phyloP scores from a whole-genome alignment of 2,797 vertebrate species.

The Salarias fasciatus region DNA sequence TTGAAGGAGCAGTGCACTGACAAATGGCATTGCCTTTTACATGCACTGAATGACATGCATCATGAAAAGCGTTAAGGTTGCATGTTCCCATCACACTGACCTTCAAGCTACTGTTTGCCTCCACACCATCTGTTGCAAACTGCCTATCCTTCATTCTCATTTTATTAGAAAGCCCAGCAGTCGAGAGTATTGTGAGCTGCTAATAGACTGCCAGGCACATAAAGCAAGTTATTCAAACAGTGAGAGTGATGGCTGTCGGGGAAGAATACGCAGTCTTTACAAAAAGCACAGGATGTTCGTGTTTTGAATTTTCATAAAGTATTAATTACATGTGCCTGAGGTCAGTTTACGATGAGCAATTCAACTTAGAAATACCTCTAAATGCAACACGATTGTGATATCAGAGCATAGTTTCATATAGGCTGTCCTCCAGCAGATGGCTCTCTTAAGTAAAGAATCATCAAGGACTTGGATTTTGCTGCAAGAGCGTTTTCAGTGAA shows the following conservation, averaged over 20 bases:
- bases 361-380: neutral
- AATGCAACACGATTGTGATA: neutral
- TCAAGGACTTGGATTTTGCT: neutral
- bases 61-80: conserved; percentile 33
- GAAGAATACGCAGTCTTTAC: conserved; percentile 22
- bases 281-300: conserved; percentile 6
- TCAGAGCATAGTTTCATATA: conserved; percentile 18
- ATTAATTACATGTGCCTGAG: neutral
- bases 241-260: conserved; percentile 36
- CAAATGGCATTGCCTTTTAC: conserved; percentile 38
- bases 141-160: conserved; percentile 62
- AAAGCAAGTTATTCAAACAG: conserved; percentile 39
- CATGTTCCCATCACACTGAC: conserved; percentile 57
- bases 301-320: neutral
- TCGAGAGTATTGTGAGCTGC: conserved; percentile 45
- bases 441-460: conserved; percentile 61
- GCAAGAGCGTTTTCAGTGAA: conserved; percentile 18
- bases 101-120: conserved; percentile 56
- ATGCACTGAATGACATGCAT: conserved; percentile 33
- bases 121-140: conserved; percentile 56
- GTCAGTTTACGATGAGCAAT: conserved; percentile 5
- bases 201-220: conserved; percentile 53
- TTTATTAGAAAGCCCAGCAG: conserved; percentile 60
- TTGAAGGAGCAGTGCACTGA: conserved; percentile 25
- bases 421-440: conserved; percentile 70